Conservation (phyloP, 2,888 invertebrate genomes). For the Leptura quadrifasciata region DNA sequence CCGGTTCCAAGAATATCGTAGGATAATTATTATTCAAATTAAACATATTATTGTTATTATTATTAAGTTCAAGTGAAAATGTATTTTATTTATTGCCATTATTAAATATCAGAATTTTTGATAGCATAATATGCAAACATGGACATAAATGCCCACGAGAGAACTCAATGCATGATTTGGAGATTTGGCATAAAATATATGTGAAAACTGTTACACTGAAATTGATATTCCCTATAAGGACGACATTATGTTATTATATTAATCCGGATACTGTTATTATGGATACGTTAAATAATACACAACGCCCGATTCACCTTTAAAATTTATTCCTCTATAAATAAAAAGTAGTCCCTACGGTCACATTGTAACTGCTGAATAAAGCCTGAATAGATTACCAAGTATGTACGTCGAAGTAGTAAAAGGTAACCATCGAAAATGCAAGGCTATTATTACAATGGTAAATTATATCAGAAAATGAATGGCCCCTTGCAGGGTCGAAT, state of each 20-base stretch:
- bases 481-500: constrained; percentile 27
- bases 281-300: constrained; percentile 16
- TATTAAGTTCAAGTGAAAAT: too few species aligned
- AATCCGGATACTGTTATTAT: constrained; percentile 15
- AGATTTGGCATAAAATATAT: not conserved
- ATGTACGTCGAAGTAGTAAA: constrained; percentile 27
- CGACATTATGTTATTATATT: not conserved
- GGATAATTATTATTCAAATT: too few species aligned
- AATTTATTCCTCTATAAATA: constrained; percentile 40
- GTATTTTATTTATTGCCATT: too few species aligned
- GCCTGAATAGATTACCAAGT: constrained; percentile 33
- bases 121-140: too few species aligned
- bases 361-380: constrained; percentile 31
- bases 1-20: too few species aligned
- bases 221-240: not conserved
- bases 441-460: constrained; percentile 39
- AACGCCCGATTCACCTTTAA: constrained; percentile 39
- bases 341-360: constrained; percentile 35
- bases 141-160: too few species aligned
- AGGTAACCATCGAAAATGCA: constrained; percentile 38
- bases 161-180: not conserved
- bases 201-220: not conserved
- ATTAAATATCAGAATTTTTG: too few species aligned
- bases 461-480: constrained; percentile 39
- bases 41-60: too few species aligned